Percentiles rank a stretch among this genome's conserved stretches.
Conservation (phyloP, 2,113 vertebrate species). For the Sakesphorus luctuosus region DNA sequence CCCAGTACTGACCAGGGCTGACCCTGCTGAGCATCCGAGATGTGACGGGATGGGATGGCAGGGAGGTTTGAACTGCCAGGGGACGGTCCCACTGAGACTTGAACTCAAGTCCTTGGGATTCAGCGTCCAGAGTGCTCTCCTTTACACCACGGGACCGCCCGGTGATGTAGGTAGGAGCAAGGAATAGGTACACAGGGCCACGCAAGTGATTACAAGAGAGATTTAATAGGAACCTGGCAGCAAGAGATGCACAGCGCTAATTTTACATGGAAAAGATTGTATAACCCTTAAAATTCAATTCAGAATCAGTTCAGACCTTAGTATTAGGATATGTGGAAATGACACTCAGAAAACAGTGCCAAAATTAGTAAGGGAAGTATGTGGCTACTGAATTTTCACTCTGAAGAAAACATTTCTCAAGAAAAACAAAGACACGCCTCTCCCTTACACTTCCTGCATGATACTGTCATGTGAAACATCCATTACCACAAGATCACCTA, state of each 20-base stretch:
- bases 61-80: no score
- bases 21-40: no score
- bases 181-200: neutral
- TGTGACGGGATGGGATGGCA: no score
- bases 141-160: no score
- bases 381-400: neutral
- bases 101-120: no score
- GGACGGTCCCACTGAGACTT: no score
- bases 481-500: fast-evolving
- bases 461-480: neutral
- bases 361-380: neutral
- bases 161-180: neutral
- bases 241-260: neutral
- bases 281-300: neutral
- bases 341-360: neutral
- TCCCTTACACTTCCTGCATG: neutral
- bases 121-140: no score
- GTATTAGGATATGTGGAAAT: neutral
- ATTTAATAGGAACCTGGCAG: neutral
- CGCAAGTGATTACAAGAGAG: neutral
- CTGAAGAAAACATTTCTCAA: neutral
- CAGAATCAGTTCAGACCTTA: neutral
- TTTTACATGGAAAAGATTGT: neutral
- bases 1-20: no score
- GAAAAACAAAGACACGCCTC: neutral